Conservation (phyloP, 2,888 invertebrate genomes). For the Ametastegia equiseti region DNA sequence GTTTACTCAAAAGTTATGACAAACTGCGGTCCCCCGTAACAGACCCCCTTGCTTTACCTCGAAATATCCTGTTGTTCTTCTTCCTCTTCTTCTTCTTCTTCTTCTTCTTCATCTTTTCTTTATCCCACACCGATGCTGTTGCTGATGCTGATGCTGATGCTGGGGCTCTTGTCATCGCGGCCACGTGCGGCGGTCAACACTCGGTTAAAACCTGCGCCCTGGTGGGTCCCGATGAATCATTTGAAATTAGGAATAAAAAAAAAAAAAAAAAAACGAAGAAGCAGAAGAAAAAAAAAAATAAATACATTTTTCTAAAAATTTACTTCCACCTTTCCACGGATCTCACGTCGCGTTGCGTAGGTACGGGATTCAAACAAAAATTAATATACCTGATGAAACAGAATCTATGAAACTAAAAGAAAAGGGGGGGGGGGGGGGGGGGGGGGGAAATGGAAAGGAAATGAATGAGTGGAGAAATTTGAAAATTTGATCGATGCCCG, state of each 20-base stretch:
- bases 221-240: constrained; percentile 28
- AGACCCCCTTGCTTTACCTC: background rate
- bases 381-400: background rate
- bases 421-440: too few relatives aligned
- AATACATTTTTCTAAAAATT: background rate
- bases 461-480: too few relatives aligned
- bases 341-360: background rate
- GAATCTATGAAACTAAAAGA: too few relatives aligned
- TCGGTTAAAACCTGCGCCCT: background rate
- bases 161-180: constrained; percentile 7
- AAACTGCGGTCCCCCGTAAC: background rate
- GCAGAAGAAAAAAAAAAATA: background rate
- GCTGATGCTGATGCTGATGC: background rate
- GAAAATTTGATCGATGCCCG: too few relatives aligned
- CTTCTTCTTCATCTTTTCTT: background rate
- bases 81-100: background rate
- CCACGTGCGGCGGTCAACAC: constrained; percentile 6
- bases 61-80: background rate
- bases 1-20: constrained; percentile 41
- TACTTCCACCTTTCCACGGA: background rate
- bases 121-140: background rate
- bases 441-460: too few relatives aligned
- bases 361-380: background rate
- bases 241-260: background rate
- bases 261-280: background rate